Percentiles rank a stretch among this genome's conserved stretches.
phyloP scores from a whole-genome alignment of 2,888 invertebrate genomes.

The Phaedon cochleariae region DNA sequence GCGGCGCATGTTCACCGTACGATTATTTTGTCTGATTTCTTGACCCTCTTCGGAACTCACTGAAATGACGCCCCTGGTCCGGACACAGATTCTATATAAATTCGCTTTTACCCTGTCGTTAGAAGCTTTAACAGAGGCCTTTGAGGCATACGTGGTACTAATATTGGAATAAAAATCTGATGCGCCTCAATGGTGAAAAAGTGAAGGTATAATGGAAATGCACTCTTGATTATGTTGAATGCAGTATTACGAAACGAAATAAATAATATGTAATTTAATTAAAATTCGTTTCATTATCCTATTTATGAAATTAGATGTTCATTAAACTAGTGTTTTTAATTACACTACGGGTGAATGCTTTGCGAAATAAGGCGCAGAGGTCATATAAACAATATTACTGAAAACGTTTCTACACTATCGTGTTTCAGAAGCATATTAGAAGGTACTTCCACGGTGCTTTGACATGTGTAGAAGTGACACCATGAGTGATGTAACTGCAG shows the following conservation, averaged over 20 bases:
- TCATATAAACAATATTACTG: too few species aligned
- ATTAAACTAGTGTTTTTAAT: conserved; percentile 1
- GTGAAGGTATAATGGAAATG: conserved; percentile 30
- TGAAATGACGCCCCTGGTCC: too few species aligned
- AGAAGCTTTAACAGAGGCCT: not conserved
- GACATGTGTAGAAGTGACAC: too few species aligned
- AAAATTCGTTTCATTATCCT: conserved; percentile 11
- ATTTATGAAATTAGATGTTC: conserved; percentile 9
- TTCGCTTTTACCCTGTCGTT: conserved; percentile 5
- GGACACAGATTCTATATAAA: too few species aligned
- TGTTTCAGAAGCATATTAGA: too few species aligned
- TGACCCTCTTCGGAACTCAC: too few species aligned
- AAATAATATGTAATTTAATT: conserved; percentile 22
- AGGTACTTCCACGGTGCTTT: too few species aligned
- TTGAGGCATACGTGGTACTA: not conserved
- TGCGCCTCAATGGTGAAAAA: conserved; percentile 9
- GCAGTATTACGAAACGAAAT: conserved; percentile 26
- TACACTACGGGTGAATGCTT: not conserved
- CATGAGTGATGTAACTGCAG: too few species aligned
- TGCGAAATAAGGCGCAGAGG: not conserved
- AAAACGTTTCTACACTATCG: too few species aligned
- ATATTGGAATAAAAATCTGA: conserved; percentile 10
- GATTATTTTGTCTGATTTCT: too few species aligned
- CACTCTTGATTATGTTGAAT: conserved; percentile 13
- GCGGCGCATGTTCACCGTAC: too few species aligned